Conservation (phyloP, 1,140 invertebrate species). For the Drosophila dunni region DNA sequence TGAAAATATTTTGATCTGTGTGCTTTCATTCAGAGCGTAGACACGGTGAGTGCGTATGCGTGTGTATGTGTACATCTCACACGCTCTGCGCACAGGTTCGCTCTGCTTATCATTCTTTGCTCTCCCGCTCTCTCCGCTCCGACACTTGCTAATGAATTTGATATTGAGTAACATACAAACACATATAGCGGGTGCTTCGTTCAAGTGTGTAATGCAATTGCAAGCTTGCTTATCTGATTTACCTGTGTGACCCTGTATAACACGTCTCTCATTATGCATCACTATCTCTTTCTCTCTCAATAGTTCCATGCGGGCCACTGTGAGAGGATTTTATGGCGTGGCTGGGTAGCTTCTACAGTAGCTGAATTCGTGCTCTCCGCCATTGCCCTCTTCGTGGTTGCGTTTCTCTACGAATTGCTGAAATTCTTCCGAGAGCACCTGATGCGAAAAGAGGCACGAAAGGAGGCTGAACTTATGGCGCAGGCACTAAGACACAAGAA, state of each 20-base stretch:
- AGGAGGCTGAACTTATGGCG: conserved; percentile 54
- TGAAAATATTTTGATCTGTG: conserved; percentile 31
- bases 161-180: conserved; percentile 36
- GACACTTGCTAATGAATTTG: conserved; percentile 26
- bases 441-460: conserved; percentile 49
- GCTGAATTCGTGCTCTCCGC: conserved; percentile 71
- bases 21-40: conserved; percentile 9
- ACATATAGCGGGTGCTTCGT: conserved; percentile 56
- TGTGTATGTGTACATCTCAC: conserved; percentile 6
- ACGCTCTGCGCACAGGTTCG: conserved; percentile 12
- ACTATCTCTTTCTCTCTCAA: conserved; percentile 42
- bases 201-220: not conserved
- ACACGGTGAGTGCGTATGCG: not conserved
- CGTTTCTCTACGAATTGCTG: conserved; percentile 75
- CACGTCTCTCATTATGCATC: not conserved
- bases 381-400: conserved; percentile 64
- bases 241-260: conserved; percentile 18
- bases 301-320: conserved; percentile 91
- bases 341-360: conserved; percentile 86
- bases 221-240: not conserved
- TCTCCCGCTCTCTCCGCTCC: conserved; percentile 5
- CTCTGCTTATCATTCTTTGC: conserved; percentile 6
- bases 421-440: conserved; percentile 74
- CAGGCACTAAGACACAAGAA: conserved; percentile 50
- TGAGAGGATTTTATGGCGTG: conserved; percentile 91